phyloP scores from a whole-genome alignment of 2,113 vertebrate genomes.

The Polyodon spathula region DNA sequence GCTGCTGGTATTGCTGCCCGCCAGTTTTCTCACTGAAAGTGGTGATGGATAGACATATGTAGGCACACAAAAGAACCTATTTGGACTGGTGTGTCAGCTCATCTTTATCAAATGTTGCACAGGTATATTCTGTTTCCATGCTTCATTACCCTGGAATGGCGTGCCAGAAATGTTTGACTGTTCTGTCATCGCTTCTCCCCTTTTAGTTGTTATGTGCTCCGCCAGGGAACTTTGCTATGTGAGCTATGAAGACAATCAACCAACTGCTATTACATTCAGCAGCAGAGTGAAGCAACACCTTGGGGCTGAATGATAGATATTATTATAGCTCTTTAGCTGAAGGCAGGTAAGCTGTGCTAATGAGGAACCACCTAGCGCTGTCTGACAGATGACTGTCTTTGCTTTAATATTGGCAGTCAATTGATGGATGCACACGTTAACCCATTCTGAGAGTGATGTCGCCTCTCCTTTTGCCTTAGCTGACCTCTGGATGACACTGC shows the following conservation, averaged over 20 bases:
- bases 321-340: conserved; percentile 66
- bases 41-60: conserved; percentile 85
- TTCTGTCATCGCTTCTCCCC: conserved; percentile 53
- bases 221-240: conserved; percentile 25
- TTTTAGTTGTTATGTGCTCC: conserved; percentile 32
- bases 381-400: conserved; percentile 79
- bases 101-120: conserved; percentile 98
- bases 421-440: conserved; percentile 61
- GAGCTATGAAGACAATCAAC: conserved; percentile 46
- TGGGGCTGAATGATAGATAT: conserved; percentile 64
- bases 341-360: conserved; percentile 74
- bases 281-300: conserved; percentile 52
- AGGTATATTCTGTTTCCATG: conserved; percentile 97
- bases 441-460: conserved; percentile 32
- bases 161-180: conserved; percentile 96
- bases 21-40: conserved; percentile 47
- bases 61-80: conserved; percentile 92
- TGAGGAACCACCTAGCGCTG: conserved; percentile 67
- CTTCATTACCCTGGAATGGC: conserved; percentile 97
- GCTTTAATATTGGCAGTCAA: conserved; percentile 49
- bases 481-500: conserved; percentile 56
- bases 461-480: conserved; percentile 24
- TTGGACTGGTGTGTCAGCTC: conserved; percentile 97
- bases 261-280: conserved; percentile 48
- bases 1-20: conserved; percentile 63